Conservation (phyloP, 2,888 invertebrate species). For the Rapana venosa region DNA sequence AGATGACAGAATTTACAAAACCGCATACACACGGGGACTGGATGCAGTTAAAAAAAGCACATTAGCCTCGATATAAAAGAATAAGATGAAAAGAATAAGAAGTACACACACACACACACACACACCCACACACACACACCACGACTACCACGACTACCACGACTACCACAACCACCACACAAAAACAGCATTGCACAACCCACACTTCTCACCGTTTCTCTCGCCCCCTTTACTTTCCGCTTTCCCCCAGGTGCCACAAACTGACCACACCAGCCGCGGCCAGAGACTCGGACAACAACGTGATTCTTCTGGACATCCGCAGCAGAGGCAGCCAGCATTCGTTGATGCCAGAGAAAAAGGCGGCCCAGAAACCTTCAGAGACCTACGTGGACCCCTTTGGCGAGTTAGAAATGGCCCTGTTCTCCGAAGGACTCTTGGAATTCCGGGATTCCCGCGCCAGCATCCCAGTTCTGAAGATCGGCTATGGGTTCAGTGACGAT, state of each 20-base stretch:
- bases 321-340: neutral
- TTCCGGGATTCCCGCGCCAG: slow-evolving; percentile 43
- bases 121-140: neutral
- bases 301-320: neutral
- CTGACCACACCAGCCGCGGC: neutral
- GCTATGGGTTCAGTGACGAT: slow-evolving; percentile 49
- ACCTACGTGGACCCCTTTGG: neutral
- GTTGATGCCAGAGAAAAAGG: neutral
- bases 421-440: slow-evolving; percentile 36
- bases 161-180: neutral
- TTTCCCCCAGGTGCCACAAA: neutral
- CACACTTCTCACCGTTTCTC: neutral
- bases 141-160: too few species aligned
- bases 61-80: too few species aligned
- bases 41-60: too few species aligned
- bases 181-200: neutral
- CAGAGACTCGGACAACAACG: neutral
- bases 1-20: too few species aligned
- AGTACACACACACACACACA: slow-evolving; percentile 1
- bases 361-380: neutral
- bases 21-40: too few species aligned
- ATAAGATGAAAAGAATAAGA: too few species aligned
- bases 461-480: slow-evolving; percentile 50
- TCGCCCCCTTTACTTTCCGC: neutral
- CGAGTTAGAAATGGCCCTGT: slow-evolving; percentile 43